Conservation (phyloP, 1,140 invertebrate species). For the Olivierus martensii region DNA sequence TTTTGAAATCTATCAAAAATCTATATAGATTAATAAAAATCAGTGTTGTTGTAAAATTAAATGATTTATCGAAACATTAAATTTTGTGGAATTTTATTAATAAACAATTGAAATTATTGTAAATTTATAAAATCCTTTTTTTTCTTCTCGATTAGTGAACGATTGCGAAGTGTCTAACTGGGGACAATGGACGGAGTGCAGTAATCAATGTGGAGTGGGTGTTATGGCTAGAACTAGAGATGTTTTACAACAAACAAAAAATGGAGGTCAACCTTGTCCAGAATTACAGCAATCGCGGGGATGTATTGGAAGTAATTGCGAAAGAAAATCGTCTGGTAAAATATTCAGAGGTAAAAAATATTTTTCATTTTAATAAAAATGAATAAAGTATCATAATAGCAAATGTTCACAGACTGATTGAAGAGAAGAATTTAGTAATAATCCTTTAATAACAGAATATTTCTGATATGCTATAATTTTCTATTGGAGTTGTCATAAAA, state of each 20-base stretch:
- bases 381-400: no score
- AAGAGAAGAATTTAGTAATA: no score
- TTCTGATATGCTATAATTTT: no score
- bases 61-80: no score
- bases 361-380: not conserved
- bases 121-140: not conserved
- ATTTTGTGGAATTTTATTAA: no score
- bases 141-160: slow-evolving; percentile 41
- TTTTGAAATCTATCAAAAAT: no score
- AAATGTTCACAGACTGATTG: no score
- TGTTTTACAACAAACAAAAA: slow-evolving; percentile 44
- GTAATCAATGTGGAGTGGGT: slow-evolving; percentile 55
- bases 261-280: slow-evolving; percentile 60
- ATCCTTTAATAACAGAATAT: no score
- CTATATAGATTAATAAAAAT: no score
- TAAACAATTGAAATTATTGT: not conserved
- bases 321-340: slow-evolving; percentile 25
- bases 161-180: slow-evolving; percentile 62
- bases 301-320: slow-evolving; percentile 54
- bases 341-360: slow-evolving; percentile 7
- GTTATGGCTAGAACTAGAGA: slow-evolving; percentile 49
- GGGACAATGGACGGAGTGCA: slow-evolving; percentile 58
- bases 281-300: slow-evolving; percentile 52
- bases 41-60: no score
- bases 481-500: no score